Conservation (phyloP, 2,797 vertebrate species). For the Esox masquinongy region DNA sequence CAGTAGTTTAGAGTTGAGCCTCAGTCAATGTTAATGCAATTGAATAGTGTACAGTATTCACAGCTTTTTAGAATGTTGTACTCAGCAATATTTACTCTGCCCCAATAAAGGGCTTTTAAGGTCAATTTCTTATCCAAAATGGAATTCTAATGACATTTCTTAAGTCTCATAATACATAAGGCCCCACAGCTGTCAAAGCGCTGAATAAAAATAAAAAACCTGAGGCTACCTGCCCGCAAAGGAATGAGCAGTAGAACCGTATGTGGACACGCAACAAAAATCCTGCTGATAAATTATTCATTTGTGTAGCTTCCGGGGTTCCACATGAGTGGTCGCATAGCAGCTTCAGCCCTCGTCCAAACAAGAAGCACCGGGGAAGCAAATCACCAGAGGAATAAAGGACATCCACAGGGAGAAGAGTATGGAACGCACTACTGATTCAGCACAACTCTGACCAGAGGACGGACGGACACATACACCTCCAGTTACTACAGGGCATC, state of each 20-base stretch:
- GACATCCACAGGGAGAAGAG: constrained; percentile 35
- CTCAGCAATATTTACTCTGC: constrained; percentile 34
- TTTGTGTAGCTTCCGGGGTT: constrained; percentile 66
- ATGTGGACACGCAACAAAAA: constrained; percentile 50
- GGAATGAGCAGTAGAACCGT: constrained; percentile 7
- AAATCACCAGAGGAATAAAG: constrained; percentile 33
- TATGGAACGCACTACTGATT: constrained; percentile 36
- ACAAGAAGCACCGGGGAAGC: constrained; percentile 23
- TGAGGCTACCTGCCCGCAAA: neutral
- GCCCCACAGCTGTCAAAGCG: constrained; percentile 24
- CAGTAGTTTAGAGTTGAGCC: constrained; percentile 48
- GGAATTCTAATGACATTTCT: constrained; percentile 40
- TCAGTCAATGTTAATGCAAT: constrained; percentile 53
- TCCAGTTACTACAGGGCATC: too few relatives aligned
- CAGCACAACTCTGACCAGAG: constrained; percentile 32
- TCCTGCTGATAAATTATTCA: constrained; percentile 69
- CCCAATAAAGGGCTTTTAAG: constrained; percentile 33
- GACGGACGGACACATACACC: neutral
- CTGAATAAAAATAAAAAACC: constrained; percentile 39
- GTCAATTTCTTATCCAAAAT: constrained; percentile 39
- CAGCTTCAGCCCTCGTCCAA: constrained; percentile 11
- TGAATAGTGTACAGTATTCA: constrained; percentile 63
- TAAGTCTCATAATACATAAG: constrained; percentile 26
- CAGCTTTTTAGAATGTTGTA: constrained; percentile 45
- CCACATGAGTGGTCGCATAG: constrained; percentile 66